A percentile compares a stretch with the other conserved stretches of the same genome.
Conservation (phyloP, 2,888 invertebrate species). For the Merodon equestris region DNA sequence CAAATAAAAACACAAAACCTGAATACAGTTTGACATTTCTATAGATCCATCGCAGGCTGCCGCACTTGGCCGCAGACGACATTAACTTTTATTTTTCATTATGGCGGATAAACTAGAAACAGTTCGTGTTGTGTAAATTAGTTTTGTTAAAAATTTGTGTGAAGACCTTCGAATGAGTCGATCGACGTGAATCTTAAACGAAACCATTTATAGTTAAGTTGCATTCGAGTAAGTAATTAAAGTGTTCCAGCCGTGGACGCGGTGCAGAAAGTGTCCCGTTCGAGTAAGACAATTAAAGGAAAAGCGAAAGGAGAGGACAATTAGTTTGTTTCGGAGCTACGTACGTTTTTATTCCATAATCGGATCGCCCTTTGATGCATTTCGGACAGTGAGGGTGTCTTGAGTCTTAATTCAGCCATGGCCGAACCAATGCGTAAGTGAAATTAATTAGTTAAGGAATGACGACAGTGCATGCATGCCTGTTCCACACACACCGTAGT, state of each 20-base stretch:
- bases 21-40: constrained; percentile 55
- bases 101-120: constrained; percentile 59
- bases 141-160: constrained; percentile 30
- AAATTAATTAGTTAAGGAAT: background rate
- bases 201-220: background rate
- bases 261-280: constrained; percentile 26
- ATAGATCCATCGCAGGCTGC: constrained; percentile 14
- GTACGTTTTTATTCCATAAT: too few relatives aligned
- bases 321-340: too few relatives aligned
- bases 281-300: constrained; percentile 8
- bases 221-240: constrained; percentile 2
- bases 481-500: constrained; percentile 1
- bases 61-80: constrained; percentile 53
- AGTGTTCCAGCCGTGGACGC: constrained; percentile 19
- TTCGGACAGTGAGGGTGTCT: constrained; percentile 13
- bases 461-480: background rate
- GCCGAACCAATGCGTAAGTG: constrained; percentile 51
- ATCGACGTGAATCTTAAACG: background rate
- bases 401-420: constrained; percentile 24
- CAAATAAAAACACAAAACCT: constrained; percentile 25
- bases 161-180: constrained; percentile 28
- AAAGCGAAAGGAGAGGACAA: too few relatives aligned
- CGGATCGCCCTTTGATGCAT: constrained; percentile 26
- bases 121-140: constrained; percentile 47
- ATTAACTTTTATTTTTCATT: constrained; percentile 43